Evolutionary conservation across 2,888 invertebrate species (phyloP).

Genomic region (Artemia sinica): DNA sequence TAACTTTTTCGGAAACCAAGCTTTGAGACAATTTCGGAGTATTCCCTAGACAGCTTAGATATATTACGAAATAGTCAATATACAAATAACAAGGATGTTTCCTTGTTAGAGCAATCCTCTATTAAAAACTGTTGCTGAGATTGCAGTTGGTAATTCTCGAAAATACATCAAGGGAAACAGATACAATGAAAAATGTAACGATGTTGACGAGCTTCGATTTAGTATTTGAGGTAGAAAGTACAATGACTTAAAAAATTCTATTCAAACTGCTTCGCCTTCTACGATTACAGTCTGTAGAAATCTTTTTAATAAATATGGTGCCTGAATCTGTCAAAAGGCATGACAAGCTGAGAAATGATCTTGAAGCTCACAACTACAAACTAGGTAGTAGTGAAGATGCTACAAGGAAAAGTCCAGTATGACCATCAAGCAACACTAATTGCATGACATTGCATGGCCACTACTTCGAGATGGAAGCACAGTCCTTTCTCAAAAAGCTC

Average conservation of each 20-base stretch:
- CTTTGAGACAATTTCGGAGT: too few relatives aligned
- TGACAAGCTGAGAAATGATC: neutral
- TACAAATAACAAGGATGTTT: too few relatives aligned
- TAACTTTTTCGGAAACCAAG: too few relatives aligned
- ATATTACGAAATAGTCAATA: too few relatives aligned
- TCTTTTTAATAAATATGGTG: neutral
- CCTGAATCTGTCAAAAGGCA: neutral
- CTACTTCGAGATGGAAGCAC: neutral
- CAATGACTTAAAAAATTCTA: neutral
- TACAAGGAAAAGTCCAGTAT: neutral
- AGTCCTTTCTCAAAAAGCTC: neutral
- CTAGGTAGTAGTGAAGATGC: neutral
- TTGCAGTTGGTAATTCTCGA: neutral
- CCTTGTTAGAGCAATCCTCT: neutral
- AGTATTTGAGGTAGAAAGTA: neutral
- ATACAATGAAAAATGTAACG: neutral
- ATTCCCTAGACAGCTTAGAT: too few relatives aligned
- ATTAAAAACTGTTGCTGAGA: neutral
- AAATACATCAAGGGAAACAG: neutral
- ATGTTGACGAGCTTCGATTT: neutral
- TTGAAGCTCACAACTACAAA: neutral
- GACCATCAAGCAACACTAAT: neutral
- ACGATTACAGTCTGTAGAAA: neutral
- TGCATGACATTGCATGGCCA: neutral
- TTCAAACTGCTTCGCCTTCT: conserved; percentile 1